A percentile compares a stretch with the other conserved stretches of the same genome.
phyloP scores from a whole-genome alignment of 2,888 invertebrate genomes.

The Drosophila mimica region DNA sequence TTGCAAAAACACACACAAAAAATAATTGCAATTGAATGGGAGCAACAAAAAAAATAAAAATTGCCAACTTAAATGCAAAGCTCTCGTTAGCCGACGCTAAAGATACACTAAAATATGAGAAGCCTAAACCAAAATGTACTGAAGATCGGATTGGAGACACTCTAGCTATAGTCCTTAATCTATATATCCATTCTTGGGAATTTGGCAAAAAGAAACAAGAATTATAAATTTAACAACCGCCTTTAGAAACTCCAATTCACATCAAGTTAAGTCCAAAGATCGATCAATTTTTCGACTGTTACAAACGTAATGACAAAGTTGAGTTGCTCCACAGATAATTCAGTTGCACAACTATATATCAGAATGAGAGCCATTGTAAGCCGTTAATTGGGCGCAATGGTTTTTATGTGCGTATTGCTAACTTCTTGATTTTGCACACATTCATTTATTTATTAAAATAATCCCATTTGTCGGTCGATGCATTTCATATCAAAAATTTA shows the following conservation, averaged over 20 bases:
- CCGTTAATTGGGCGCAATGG: slow-evolving; percentile 53
- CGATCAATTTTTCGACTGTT: not conserved
- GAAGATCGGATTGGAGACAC: not conserved
- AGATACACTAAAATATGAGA: not conserved
- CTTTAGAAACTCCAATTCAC: not conserved
- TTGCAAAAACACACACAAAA: slow-evolving; percentile 66
- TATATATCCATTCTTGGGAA: not conserved
- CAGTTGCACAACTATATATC: slow-evolving; percentile 2
- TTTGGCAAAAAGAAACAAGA: no score
- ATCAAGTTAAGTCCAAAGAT: not conserved
- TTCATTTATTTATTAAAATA: slow-evolving; percentile 75
- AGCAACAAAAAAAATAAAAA: slow-evolving; percentile 15
- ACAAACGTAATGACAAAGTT: not conserved
- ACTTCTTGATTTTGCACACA: slow-evolving; percentile 62
- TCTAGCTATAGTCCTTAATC: not conserved
- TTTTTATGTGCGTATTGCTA: slow-evolving; percentile 44
- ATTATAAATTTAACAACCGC: no score
- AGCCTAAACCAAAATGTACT: not conserved
- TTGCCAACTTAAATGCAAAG: not conserved
- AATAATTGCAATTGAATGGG: slow-evolving; percentile 74
- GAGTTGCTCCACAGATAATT: not conserved
- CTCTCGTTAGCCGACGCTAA: slow-evolving; percentile 7
- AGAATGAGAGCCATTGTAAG: slow-evolving; percentile 26
- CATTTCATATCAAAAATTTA: slow-evolving; percentile 68
- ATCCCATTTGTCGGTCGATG: slow-evolving; percentile 67